Evolutionary conservation across 2,113 vertebrate species (phyloP).

Genomic region (Ursus arctos): DNA sequence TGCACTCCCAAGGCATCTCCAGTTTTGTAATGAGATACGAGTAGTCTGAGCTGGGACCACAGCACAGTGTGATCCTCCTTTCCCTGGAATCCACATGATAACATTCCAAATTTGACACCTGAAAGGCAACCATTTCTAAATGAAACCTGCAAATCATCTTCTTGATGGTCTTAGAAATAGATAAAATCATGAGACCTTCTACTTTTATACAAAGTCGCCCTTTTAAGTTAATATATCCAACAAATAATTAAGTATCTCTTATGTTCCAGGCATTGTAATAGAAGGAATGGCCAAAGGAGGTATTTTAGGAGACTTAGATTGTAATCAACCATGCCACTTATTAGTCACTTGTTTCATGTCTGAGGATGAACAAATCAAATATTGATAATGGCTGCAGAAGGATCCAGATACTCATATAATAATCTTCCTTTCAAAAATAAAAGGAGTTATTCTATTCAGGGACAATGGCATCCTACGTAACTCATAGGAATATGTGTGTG

Average conservation of each 20-base stretch:
- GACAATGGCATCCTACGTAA: background rate
- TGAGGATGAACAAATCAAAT: background rate
- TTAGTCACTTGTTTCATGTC: background rate
- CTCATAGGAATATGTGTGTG: background rate
- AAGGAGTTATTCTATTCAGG: background rate
- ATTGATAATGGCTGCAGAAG: background rate
- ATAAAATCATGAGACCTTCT: background rate
- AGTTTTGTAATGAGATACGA: background rate
- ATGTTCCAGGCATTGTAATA: background rate
- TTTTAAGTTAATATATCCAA: constrained; percentile 31
- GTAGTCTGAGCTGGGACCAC: background rate
- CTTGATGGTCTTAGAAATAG: background rate
- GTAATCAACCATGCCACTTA: background rate
- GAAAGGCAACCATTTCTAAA: constrained; percentile 19
- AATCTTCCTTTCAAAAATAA: constrained; percentile 1
- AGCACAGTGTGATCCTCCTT: background rate
- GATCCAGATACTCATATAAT: background rate
- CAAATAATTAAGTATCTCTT: background rate
- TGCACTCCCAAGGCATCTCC: background rate
- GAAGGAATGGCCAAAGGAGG: background rate
- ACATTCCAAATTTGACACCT: background rate
- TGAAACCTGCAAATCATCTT: background rate
- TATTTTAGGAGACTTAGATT: background rate
- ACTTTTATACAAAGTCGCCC: constrained; percentile 13
- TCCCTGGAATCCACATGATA: background rate